These are phyloP conservation scores for Pseudochirops cupreus DNA, from an alignment of 2,797 vertebrate species.

Conservation along the genomic window DNA sequence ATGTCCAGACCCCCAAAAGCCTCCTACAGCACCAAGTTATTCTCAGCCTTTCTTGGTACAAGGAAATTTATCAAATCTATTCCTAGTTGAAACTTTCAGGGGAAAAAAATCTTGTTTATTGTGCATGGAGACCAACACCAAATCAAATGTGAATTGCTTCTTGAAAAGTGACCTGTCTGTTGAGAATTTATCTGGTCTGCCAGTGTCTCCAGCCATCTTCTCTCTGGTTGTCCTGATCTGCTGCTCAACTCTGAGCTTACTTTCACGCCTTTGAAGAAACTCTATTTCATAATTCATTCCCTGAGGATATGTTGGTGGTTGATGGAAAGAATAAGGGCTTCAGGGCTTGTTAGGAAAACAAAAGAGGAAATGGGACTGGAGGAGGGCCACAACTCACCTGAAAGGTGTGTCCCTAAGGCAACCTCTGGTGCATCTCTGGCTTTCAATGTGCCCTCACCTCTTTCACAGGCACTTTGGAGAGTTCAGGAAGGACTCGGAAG, in stretches of 20 bases:
- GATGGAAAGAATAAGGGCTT: not conserved
- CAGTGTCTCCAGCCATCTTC: conserved; percentile 16
- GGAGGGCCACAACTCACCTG: not conserved
- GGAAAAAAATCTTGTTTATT: conserved; percentile 35
- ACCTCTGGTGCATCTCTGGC: not conserved
- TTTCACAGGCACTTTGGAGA: not conserved
- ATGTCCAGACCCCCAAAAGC: not conserved
- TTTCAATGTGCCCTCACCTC: not conserved
- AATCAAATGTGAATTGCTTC: conserved; percentile 54
- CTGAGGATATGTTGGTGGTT: not conserved
- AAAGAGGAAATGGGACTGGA: not conserved
- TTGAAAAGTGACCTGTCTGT: conserved; percentile 49
- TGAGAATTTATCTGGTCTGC: conserved; percentile 13
- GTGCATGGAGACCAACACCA: conserved; percentile 27
- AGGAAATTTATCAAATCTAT: conserved; percentile 44
- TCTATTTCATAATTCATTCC: not conserved
- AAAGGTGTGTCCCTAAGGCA: not conserved
- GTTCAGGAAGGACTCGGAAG: not conserved
- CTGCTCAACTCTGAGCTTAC: not conserved
- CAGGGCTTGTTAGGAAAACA: conserved; percentile 16
- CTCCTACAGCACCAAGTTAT: not conserved
- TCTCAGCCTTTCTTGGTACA: conserved; percentile 20
- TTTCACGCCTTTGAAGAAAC: not conserved
- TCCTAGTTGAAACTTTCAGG: conserved; percentile 8
- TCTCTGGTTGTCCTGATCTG: not conserved